Conservation (phyloP, 1,140 invertebrate species). For the Scaptomyza pallida region DNA sequence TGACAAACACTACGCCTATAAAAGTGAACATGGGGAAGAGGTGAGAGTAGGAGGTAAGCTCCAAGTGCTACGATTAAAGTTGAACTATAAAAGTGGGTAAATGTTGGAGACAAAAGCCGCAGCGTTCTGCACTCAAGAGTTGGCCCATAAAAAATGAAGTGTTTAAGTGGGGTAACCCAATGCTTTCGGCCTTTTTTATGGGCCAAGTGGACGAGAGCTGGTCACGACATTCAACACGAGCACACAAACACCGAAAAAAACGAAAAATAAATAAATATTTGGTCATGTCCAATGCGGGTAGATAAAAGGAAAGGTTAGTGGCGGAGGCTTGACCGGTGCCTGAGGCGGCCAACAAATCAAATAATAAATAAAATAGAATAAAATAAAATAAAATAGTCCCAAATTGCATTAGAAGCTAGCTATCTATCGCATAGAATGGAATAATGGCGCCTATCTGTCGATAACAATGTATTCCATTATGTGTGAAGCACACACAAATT, state of each 20-base stretch:
- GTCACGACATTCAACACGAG: conserved; percentile 37
- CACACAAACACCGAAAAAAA: conserved; percentile 14
- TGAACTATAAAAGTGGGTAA: conserved; percentile 65
- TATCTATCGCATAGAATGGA: conserved; percentile 10
- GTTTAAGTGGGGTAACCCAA: conserved; percentile 55
- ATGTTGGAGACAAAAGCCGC: conserved; percentile 66
- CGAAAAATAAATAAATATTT: conserved; percentile 46
- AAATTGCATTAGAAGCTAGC: conserved; percentile 65
- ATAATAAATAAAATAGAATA: conserved; percentile 74
- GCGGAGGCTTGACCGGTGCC: background rate
- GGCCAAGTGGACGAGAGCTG: conserved; percentile 55
- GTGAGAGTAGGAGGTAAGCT: background rate
- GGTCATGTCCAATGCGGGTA: conserved; percentile 10
- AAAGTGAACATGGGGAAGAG: background rate
- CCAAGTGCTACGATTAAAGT: conserved; percentile 60
- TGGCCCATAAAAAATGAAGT: conserved; percentile 73
- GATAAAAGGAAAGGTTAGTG: background rate
- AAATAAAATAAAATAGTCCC: conserved; percentile 75
- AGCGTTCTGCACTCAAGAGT: conserved; percentile 63
- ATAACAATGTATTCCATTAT: conserved; percentile 62
- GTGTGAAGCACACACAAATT: conserved; percentile 57
- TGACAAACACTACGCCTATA: conserved; percentile 24
- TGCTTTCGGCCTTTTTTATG: conserved; percentile 60
- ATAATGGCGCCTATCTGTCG: conserved; percentile 61
- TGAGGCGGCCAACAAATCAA: conserved; percentile 49